These are phyloP conservation scores for Phyllopteryx taeniolatus DNA, from an alignment of 2,113 vertebrate species.

Conservation along the genomic window DNA sequence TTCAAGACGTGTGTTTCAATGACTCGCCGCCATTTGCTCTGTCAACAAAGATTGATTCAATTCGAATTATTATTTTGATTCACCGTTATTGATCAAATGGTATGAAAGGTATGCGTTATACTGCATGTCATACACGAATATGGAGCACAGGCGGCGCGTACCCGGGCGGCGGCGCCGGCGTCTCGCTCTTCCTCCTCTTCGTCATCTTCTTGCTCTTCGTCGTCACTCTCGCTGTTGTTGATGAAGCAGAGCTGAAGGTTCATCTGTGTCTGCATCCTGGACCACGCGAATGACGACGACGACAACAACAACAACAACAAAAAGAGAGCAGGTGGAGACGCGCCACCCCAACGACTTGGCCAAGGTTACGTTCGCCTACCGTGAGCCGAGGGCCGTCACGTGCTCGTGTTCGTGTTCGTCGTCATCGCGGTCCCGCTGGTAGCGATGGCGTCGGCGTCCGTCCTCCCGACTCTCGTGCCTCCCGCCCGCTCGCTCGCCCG, in stretches of 20 bases:
- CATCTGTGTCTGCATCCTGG: constrained; percentile 71
- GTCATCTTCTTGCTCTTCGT: constrained; percentile 57
- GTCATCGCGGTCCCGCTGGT: constrained; percentile 15
- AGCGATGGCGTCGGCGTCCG: background rate
- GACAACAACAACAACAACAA: background rate
- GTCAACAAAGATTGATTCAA: too few species aligned
- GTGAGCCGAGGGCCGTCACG: constrained; percentile 67
- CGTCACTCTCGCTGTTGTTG: constrained; percentile 75
- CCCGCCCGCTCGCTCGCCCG: constrained; percentile 45
- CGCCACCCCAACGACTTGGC: background rate
- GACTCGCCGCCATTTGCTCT: too few species aligned
- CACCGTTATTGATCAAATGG: too few species aligned
- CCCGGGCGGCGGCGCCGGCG: constrained; percentile 3
- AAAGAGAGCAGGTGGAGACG: background rate
- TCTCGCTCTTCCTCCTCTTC: constrained; percentile 17
- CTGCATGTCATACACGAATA: too few species aligned
- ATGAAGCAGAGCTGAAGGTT: constrained; percentile 77
- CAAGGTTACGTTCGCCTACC: constrained; percentile 46
- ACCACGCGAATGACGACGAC: background rate
- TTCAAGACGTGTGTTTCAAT: too few species aligned
- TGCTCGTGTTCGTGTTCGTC: constrained; percentile 68
- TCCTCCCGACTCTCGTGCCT: constrained; percentile 61
- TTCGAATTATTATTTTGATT: too few species aligned
- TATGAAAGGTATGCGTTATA: too few species aligned
- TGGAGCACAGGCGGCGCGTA: background rate